Base-by-base conservation (phyloP, 2,797 vertebrate genomes). In the Geotrypetes seraphini region DNA sequence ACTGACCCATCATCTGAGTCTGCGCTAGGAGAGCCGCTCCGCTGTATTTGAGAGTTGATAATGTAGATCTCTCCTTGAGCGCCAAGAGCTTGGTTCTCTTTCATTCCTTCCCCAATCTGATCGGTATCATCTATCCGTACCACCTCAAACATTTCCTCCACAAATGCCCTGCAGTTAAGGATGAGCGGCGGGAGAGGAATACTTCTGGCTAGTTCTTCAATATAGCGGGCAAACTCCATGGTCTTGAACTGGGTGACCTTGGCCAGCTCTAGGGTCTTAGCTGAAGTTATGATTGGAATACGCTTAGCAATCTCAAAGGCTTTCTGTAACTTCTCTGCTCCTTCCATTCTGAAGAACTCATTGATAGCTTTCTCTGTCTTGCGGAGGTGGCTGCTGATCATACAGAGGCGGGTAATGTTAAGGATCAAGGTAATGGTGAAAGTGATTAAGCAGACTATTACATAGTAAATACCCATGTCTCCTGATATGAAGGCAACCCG, bases 231-330 rank as follows among this genome's bases (percentile, higher is more conserved):
- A 2, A 97, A 80, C 71, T 97, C 94, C 87, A 88, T 87, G 16
- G 94, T 97, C 64, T 95, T 97, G 39, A 82, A 95, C 63, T 97
- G 93, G 3, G 93, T 97, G 57, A 94, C 90, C 51, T 96, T 97
- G 64, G 92, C 92, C 10, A 97, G 52, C 71, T 97, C 94, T 18
- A 88, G 58, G 0, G 93, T 97, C 71, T 93, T 96, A 43, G 85
- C 86, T 0, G 90, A 89, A 0, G 94, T 98, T 41, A 98, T 54
- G 60, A 98, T 96, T 13, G 94, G 94, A 40, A 98, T 97, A 3
- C 78, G 84, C 53, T 97, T 97, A 56, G 94, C 93, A 2, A 98
- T 84, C 69, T 98, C 94, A 4, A 97, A 84, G 3, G 94, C 94
- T 33, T 88, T 93, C 76, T 97, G 94, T 22, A 98, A 82, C 58